Conservation (phyloP, 2,888 invertebrate genomes). For the Priocnemis perturbator region DNA sequence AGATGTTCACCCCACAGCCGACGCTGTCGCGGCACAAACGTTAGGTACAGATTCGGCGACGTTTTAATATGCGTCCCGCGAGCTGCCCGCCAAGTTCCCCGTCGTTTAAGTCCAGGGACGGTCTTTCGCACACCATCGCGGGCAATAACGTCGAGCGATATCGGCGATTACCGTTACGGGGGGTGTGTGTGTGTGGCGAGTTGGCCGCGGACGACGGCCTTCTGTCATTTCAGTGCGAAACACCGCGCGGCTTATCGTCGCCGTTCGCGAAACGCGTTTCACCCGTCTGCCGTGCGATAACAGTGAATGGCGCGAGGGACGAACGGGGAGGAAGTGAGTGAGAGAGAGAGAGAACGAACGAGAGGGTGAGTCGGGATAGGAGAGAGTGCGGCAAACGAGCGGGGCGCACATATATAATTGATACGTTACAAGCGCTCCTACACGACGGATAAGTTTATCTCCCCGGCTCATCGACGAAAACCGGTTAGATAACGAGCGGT, state of each 20-base stretch:
- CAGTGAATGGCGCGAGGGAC: neutral
- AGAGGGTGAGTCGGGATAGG: neutral
- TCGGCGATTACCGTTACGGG: too few relatives aligned
- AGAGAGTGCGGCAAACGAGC: conserved; percentile 37
- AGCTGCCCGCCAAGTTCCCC: too few relatives aligned
- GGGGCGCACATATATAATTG: conserved; percentile 47
- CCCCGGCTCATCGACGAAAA: conserved; percentile 51
- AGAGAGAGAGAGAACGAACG: conserved; percentile 31
- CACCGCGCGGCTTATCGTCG: neutral
- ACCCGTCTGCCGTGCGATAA: neutral
- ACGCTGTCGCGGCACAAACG: too few relatives aligned
- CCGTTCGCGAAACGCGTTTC: too few relatives aligned
- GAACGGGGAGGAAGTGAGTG: neutral
- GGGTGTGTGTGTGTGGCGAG: too few relatives aligned
- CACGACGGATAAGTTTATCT: conserved; percentile 59
- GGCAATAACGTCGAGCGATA: too few relatives aligned
- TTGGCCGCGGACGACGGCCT: neutral
- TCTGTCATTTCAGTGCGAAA: neutral
- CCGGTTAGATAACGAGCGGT: conserved; percentile 59
- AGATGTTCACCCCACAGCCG: too few relatives aligned
- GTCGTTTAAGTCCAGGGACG: too few relatives aligned
- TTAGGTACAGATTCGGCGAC: too few relatives aligned
- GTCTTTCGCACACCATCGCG: too few relatives aligned
- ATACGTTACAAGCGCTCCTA: conserved; percentile 56
- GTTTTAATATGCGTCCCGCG: too few relatives aligned